Conservation (phyloP, 2,888 invertebrate genomes). For the Diplolepis rosae region DNA sequence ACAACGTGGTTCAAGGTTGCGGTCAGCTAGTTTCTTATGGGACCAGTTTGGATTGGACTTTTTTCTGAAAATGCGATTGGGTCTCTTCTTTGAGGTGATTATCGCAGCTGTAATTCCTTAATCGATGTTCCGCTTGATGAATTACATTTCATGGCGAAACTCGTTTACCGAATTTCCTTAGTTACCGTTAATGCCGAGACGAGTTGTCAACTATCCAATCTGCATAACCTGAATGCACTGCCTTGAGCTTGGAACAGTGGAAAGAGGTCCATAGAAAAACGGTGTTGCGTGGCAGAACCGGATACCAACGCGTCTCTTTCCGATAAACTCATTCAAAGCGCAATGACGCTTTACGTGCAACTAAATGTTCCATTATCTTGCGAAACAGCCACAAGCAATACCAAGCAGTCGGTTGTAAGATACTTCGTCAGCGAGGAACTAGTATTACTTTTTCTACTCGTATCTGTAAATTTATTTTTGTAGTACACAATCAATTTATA, state of each 20-base stretch:
- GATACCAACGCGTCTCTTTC: conserved; percentile 46
- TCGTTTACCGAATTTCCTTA: conserved; percentile 29
- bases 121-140: neutral
- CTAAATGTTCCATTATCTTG: conserved; percentile 19
- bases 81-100: neutral
- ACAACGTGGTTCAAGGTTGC: conserved; percentile 18
- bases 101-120: neutral
- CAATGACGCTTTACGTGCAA: conserved; percentile 39
- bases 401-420: neutral
- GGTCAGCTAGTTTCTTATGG: neutral
- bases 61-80: neutral
- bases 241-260: conserved; percentile 50
- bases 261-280: conserved; percentile 49
- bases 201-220: conserved; percentile 51
- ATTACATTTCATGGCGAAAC: conserved; percentile 7
- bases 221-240: conserved; percentile 62
- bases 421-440: neutral
- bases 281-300: conserved; percentile 50
- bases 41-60: conserved; percentile 18
- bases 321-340: conserved; percentile 51
- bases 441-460: neutral
- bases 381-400: neutral
- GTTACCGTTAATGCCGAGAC: conserved; percentile 37
- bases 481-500: neutral
- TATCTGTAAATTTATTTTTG: neutral